These are phyloP conservation scores for Coluber constrictor DNA, from an alignment of 2,797 vertebrate species.

Conservation along the genomic window DNA sequence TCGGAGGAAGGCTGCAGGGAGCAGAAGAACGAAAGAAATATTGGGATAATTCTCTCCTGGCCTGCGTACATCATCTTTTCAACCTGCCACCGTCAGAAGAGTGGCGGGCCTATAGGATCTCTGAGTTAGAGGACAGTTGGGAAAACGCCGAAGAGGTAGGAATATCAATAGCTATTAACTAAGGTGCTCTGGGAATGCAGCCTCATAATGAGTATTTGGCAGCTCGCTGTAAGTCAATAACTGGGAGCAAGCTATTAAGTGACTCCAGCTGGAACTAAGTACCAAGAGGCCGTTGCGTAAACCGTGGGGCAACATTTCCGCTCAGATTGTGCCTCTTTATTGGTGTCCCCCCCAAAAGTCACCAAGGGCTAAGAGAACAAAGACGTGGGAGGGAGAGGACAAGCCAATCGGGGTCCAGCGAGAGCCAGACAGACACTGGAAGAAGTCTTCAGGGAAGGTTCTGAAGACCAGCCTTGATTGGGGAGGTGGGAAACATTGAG, in stretches of 20 bases:
- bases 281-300: background rate
- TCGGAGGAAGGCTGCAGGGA: no score
- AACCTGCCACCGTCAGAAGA: background rate
- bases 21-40: background rate
- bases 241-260: conserved; percentile 9
- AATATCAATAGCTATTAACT: conserved; percentile 31
- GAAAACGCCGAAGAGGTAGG: background rate
- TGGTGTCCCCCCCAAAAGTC: conserved; percentile 43
- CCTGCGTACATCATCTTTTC: background rate
- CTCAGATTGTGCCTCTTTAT: background rate
- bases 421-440: conserved; percentile 38
- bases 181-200: conserved; percentile 14
- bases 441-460: background rate
- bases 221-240: conserved; percentile 13
- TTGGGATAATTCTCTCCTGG: background rate
- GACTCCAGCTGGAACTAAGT: conserved; percentile 23
- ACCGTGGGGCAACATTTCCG: background rate
- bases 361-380: background rate
- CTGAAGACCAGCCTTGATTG: background rate
- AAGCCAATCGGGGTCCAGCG: conserved; percentile 40
- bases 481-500: conserved; percentile 13
- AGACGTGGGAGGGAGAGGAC: conserved; percentile 14
- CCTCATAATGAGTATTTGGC: conserved; percentile 15
- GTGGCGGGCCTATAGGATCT: background rate
- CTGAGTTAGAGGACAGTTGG: background rate